Evolutionary conservation across 2,113 vertebrate genomes (phyloP), one percentile per base, ranked within the genome.

Genomic region (Hemibates koningsi): DNA sequence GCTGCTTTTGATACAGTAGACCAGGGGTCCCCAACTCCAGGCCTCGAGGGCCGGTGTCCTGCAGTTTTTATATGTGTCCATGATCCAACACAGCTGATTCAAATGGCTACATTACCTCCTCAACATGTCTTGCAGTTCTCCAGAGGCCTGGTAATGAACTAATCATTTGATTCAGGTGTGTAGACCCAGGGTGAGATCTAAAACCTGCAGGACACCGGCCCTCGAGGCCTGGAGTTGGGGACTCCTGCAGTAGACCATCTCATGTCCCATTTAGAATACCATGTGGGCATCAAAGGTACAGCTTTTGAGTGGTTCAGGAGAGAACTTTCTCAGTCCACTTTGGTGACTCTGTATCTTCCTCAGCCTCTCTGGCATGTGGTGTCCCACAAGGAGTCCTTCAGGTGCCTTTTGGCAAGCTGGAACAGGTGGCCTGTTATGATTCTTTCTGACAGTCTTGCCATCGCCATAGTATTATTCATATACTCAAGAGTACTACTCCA

Each of bases 91-190:
- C 21, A 27, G 53, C 53, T 56, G 53, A 7, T 27, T 56, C 0
- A 56, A 56, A 56, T 56, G 1, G 11, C 21, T 27, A 24, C 0
- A 13, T 56, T 0, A 56, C 21, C 6, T 27, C 54, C 4, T 27
- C 21, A 56, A 13, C 54, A 56, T 56, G 54, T 27, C 54, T 0
- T 27, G 4, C 0, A 13, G 53, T 56, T 56, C 53, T 56, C 4
- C 53, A 27, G 53, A 27, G 2, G 1, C 53, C 53, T 24, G 54
- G 11, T 13, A 27, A 7, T 27, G 11, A 56, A 56, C 6, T 56
- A 56, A 56, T 27, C 4, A 27, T 56, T 0, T 56, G 53, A 56
- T 56, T 27, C 21, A 27, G 53, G 53, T 56, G 21, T 56, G 54
- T 3, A 0, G 54, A 13, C 54, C 54, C 54, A 56, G 54, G 11